phyloP scores from a whole-genome alignment of 2,888 invertebrate species.

The Sphinx pinastri region DNA sequence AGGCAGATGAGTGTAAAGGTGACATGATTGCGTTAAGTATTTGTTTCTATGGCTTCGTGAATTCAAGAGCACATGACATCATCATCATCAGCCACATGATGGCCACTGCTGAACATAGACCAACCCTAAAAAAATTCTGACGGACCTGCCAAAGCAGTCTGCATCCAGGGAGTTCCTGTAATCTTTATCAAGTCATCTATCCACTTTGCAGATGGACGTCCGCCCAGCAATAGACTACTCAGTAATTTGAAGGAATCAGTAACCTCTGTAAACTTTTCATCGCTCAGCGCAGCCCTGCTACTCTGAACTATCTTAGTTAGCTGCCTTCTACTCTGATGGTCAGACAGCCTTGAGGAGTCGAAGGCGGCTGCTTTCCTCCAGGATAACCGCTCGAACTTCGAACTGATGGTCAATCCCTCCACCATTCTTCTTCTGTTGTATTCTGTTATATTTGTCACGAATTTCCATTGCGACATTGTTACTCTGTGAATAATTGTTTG shows the following conservation, averaged over 20 bases:
- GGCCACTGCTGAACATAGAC: too few species aligned
- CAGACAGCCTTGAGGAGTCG: conserved; percentile 87
- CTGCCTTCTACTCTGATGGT: conserved; percentile 87
- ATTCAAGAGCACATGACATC: too few species aligned
- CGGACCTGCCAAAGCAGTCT: too few species aligned
- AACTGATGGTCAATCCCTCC: conserved; percentile 87
- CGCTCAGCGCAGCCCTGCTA: conserved; percentile 89
- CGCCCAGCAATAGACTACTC: not conserved
- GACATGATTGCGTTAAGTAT: too few species aligned
- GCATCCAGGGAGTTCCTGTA: too few species aligned
- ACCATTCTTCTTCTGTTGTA: conserved; percentile 87
- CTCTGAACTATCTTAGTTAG: conserved; percentile 87
- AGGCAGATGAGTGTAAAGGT: too few species aligned
- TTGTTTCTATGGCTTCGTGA: too few species aligned
- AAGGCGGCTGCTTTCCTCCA: conserved; percentile 89
- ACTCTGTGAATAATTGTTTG: conserved; percentile 69
- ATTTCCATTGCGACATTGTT: conserved; percentile 89
- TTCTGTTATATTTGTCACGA: conserved; percentile 90
- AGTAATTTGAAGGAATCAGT: not conserved
- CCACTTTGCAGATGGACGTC: too few species aligned
- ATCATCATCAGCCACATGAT: too few species aligned
- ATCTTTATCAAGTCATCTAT: too few species aligned
- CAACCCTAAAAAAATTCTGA: too few species aligned
- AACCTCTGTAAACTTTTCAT: conserved; percentile 90
- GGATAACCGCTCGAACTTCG: conserved; percentile 89